phyloP scores from a whole-genome alignment of 2,113 vertebrate species.

The Myiopsitta monachus region DNA sequence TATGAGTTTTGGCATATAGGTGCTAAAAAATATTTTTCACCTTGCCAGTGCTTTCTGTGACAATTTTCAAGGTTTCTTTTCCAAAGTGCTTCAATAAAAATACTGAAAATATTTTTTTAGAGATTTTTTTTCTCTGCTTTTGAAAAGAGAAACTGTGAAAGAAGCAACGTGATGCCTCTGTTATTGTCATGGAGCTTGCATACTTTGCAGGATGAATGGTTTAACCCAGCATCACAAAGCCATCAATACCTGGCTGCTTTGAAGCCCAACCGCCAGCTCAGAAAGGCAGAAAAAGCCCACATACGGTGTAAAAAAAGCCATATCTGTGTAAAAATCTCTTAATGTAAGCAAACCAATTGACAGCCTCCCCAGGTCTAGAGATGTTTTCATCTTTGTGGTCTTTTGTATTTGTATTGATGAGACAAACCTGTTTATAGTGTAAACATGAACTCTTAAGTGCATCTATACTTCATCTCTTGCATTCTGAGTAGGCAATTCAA shows the following conservation, averaged over 20 bases:
- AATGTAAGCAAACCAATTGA: neutral
- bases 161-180: neutral
- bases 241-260: constrained; percentile 34
- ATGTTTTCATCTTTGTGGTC: neutral
- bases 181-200: constrained; percentile 31
- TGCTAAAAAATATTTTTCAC: neutral
- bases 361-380: neutral
- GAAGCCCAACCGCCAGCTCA: neutral
- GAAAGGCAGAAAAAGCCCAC: constrained; percentile 40
- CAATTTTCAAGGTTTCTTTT: constrained; percentile 3
- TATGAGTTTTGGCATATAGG: neutral
- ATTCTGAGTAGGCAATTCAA: neutral
- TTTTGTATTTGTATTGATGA: constrained; percentile 12
- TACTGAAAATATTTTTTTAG: constrained; percentile 45
- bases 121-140: constrained; percentile 5
- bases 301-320: neutral
- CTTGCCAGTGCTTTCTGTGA: neutral
- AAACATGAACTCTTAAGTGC: neutral
- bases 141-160: constrained; percentile 29
- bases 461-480: neutral
- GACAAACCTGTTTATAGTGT: neutral
- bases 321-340: constrained; percentile 17
- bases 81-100: neutral
- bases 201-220: constrained; percentile 43
- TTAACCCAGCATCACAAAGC: constrained; percentile 32